phyloP scores from a whole-genome alignment of 2,888 invertebrate species.

The Lycophotia porphyrea region DNA sequence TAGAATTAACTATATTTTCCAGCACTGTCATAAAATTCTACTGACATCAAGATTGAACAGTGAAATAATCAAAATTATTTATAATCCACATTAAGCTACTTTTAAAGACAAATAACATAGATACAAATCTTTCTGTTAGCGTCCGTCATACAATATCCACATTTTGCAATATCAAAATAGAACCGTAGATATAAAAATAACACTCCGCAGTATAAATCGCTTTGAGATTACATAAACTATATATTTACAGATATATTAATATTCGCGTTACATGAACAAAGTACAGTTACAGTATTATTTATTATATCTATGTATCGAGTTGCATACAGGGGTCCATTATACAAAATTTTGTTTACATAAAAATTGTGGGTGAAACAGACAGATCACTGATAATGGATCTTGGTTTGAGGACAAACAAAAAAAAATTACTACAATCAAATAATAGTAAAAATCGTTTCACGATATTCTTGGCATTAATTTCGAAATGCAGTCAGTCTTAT shows the following conservation, averaged over 20 bases:
- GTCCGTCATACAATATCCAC: not conserved
- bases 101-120: conserved; percentile 15
- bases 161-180: conserved; percentile 34
- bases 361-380: not conserved
- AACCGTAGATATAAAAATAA: conserved; percentile 57
- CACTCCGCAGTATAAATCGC: conserved; percentile 54
- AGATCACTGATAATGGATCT: conserved; percentile 4
- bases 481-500: conserved; percentile 66
- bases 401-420: conserved; percentile 10
- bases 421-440: conserved; percentile 18
- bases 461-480: conserved; percentile 42
- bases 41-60: not conserved
- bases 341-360: conserved; percentile 4
- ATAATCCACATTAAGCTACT: not conserved
- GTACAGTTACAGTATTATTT: conserved; percentile 44
- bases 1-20: conserved; percentile 6
- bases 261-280: conserved; percentile 46
- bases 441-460: conserved; percentile 27
- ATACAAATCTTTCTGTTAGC: conserved; percentile 10
- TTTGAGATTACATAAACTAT: conserved; percentile 34
- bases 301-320: conserved; percentile 21
- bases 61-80: conserved; percentile 14
- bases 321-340: not conserved
- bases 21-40: conserved; percentile 15
- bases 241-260: conserved; percentile 40